These are phyloP conservation scores for Gobionotothen gibberifrons DNA, from an alignment of 2,797 vertebrate genomes.

Conservation along the genomic window DNA sequence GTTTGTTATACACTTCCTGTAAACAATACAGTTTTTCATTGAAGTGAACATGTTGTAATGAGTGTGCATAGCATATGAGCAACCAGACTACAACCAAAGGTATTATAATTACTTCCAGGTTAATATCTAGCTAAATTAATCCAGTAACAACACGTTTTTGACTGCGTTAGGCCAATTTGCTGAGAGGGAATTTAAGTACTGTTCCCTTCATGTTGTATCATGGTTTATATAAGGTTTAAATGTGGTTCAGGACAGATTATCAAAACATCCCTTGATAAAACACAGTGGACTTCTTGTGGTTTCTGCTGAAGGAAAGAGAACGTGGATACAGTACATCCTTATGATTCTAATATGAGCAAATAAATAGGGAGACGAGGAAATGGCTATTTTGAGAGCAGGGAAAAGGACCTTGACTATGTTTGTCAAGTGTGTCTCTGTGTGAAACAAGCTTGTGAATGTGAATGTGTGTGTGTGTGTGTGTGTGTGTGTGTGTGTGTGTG, in stretches of 20 bases:
- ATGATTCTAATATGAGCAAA: constrained; percentile 65
- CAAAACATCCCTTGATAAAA: constrained; percentile 47
- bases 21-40: constrained; percentile 47
- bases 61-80: constrained; percentile 23
- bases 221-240: constrained; percentile 27
- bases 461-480: neutral
- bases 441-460: constrained; percentile 50
- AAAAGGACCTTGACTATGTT: constrained; percentile 58
- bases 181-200: constrained; percentile 14
- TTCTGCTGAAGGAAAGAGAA: constrained; percentile 35
- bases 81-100: neutral
- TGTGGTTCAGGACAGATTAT: constrained; percentile 35
- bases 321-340: constrained; percentile 64
- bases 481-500: constrained; percentile 43
- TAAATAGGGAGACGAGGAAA: constrained; percentile 57
- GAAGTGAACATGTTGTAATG: constrained; percentile 15
- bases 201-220: constrained; percentile 28
- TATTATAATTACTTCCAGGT: constrained; percentile 13
- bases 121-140: constrained; percentile 20
- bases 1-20: constrained; percentile 58
- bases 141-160: constrained; percentile 1
- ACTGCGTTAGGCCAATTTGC: neutral
- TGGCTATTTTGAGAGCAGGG: constrained; percentile 62
- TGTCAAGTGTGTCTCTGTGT: constrained; percentile 42
- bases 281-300: constrained; percentile 30